Conservation (phyloP, 2,113 vertebrate species). For the Mixornis gularis region DNA sequence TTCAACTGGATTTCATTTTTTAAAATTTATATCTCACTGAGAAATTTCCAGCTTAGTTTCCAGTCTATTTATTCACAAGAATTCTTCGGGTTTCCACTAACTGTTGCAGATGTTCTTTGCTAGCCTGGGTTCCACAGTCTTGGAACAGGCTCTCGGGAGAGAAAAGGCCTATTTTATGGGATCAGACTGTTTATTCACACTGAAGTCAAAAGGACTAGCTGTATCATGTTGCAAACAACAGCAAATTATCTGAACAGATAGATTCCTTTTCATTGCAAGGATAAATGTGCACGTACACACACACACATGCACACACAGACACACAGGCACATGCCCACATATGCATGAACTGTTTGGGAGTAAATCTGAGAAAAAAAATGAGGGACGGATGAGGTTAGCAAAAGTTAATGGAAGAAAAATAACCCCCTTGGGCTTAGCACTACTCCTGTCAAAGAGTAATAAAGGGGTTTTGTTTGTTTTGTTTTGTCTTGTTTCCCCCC, state of each 20-base stretch:
- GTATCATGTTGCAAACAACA: constrained; percentile 31
- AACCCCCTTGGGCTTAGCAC: neutral
- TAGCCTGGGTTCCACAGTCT: constrained; percentile 2
- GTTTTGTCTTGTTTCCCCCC: constrained; percentile 1
- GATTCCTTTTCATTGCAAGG: constrained; percentile 2
- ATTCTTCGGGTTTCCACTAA: constrained; percentile 55
- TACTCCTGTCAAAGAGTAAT: constrained; percentile 16
- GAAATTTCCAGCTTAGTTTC: constrained; percentile 66
- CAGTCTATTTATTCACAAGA: constrained; percentile 58
- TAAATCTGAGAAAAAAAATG: constrained; percentile 2
- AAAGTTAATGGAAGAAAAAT: constrained; percentile 49
- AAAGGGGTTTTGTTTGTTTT: constrained; percentile 51
- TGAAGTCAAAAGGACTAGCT: constrained; percentile 35
- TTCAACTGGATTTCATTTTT: constrained; percentile 68
- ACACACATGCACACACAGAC: neutral
- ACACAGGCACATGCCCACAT: neutral
- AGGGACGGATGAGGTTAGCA: constrained; percentile 18
- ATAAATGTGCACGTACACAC: neutral
- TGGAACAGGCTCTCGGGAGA: constrained; percentile 34
- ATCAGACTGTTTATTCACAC: constrained; percentile 50
- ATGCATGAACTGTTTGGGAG: neutral
- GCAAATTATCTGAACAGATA: constrained; percentile 46
- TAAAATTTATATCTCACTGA: constrained; percentile 54
- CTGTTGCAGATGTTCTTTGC: constrained; percentile 56
- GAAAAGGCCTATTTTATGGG: constrained; percentile 20